Evolutionary conservation across 2,888 invertebrate species (phyloP), one percentile per base, ranked within the genome.

Genomic region (Synergus itoensis): DNA sequence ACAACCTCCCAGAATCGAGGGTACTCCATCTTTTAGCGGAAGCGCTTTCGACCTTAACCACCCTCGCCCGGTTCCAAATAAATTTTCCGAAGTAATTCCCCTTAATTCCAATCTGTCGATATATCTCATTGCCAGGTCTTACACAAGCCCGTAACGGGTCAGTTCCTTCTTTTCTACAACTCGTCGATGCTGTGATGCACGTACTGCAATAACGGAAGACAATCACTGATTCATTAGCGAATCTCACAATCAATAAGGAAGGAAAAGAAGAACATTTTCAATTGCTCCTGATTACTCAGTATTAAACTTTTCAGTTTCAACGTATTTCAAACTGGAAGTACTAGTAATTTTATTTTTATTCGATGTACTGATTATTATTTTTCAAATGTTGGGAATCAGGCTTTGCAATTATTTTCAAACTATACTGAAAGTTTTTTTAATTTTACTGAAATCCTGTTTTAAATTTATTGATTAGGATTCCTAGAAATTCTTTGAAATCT

Each of bases 21-120:
- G 77, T 36, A 77, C 67, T 76, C 76, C 63, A 62, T 80, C 80
- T 63, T 60, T 14, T 28, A 43, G 53, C 16, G 21, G 40, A 45
- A 63, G 62, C 21, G 45, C 65, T 16, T 43, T 43, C 53, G 40
- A 57, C 57, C 76, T 76, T 62, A 60, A 62, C 67, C 75, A 76
- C 65, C 76, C 57, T 41, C 43, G 48, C 60, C 14, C 11, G 9
- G 28, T 45, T 64, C 36, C 76, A 76, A 77, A 82, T 82, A 82
- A 80, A 80, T 82, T 79, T 82, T 77, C 80, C 65, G 53, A 57
- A 62, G 75, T 80, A 75, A 80, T 82, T 79, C 80, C 62, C 78
- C 77, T 78, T 80, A 80, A 82, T 82, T 82, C 82, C 80, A 48
- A 64, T 48, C 73, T 80, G 80, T 81, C 80, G 73, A 80, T 81